Conservation (phyloP, 1,140 invertebrate genomes). For the Drosophila orosa region DNA sequence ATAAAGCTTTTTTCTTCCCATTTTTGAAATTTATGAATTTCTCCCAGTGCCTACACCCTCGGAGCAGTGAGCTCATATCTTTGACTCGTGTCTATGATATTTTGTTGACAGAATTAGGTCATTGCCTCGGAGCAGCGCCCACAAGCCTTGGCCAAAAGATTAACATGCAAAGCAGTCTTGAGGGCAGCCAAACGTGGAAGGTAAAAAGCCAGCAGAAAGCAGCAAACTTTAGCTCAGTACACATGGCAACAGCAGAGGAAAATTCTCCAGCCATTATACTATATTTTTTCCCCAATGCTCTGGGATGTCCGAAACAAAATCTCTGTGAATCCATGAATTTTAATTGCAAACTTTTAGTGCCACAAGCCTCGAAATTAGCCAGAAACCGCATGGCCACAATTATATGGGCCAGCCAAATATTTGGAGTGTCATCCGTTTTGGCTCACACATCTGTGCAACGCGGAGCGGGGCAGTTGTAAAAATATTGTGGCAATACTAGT, state of each 20-base stretch:
- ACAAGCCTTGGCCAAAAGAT: constrained; percentile 52
- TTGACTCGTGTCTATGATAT: constrained; percentile 63
- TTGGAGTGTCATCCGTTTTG: constrained; percentile 47
- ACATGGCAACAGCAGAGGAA: constrained; percentile 15
- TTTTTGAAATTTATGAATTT: not conserved
- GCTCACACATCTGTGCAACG: constrained; percentile 16
- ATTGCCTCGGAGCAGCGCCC: constrained; percentile 66
- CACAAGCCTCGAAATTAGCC: constrained; percentile 58
- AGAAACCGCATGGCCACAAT: constrained; percentile 63
- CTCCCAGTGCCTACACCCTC: not conserved
- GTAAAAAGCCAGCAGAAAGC: not conserved
- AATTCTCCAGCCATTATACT: too few relatives aligned
- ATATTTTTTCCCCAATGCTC: not conserved
- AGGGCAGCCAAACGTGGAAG: constrained; percentile 11
- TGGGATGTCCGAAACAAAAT: constrained; percentile 6
- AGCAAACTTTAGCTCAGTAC: constrained; percentile 4
- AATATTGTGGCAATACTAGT: constrained; percentile 77
- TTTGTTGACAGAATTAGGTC: constrained; percentile 77
- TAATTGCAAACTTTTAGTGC: constrained; percentile 36
- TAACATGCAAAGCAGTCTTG: constrained; percentile 65
- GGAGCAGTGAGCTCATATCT: constrained; percentile 42
- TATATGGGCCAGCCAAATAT: constrained; percentile 75
- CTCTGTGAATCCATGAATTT: constrained; percentile 34
- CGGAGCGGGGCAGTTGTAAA: constrained; percentile 63
- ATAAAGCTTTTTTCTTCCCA: accelerated